A percentile compares a stretch with the other conserved stretches of the same genome.
phyloP scores from a whole-genome alignment of 1,140 invertebrate genomes.

The Drosophila truncata region DNA sequence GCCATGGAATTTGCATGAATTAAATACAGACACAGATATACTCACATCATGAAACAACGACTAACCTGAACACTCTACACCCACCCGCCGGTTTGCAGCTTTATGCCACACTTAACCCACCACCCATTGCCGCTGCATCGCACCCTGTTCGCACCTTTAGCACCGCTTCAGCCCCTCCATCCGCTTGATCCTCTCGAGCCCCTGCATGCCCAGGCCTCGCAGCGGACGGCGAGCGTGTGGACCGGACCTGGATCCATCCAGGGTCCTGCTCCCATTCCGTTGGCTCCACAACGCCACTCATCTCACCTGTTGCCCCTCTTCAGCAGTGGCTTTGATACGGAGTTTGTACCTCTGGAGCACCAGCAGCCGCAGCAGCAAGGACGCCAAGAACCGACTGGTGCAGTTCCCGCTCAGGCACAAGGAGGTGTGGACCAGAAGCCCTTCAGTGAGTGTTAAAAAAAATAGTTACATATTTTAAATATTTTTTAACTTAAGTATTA shows the following conservation, averaged over 20 bases:
- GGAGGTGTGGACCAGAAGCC: conserved; percentile 63
- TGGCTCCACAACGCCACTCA: conserved; percentile 61
- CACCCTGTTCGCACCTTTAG: conserved; percentile 67
- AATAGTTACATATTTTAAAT: background rate
- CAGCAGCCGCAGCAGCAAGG: conserved; percentile 65
- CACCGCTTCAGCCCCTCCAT: conserved; percentile 52
- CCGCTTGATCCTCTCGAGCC: conserved; percentile 68
- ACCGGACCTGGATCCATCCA: conserved; percentile 27
- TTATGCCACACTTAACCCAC: conserved; percentile 79
- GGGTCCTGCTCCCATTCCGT: conserved; percentile 35
- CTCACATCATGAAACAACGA: conserved; percentile 19
- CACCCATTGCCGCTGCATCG: conserved; percentile 75
- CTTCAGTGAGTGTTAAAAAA: conserved; percentile 63
- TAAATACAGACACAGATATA: conserved; percentile 25
- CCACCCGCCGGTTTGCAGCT: conserved; percentile 48
- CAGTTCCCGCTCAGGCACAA: conserved; percentile 15
- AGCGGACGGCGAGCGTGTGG: conserved; percentile 69
- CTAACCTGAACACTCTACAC: conserved; percentile 54
- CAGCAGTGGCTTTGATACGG: conserved; percentile 63
- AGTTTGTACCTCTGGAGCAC: conserved; percentile 78
- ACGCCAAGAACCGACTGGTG: conserved; percentile 45
- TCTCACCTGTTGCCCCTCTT: conserved; percentile 67
- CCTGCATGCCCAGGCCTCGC: conserved; percentile 68
- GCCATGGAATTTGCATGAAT: conserved; percentile 64
- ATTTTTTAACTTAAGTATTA: background rate